phyloP scores from a whole-genome alignment of 2,797 vertebrate genomes.

The Pipistrellus pygmaeus region DNA sequence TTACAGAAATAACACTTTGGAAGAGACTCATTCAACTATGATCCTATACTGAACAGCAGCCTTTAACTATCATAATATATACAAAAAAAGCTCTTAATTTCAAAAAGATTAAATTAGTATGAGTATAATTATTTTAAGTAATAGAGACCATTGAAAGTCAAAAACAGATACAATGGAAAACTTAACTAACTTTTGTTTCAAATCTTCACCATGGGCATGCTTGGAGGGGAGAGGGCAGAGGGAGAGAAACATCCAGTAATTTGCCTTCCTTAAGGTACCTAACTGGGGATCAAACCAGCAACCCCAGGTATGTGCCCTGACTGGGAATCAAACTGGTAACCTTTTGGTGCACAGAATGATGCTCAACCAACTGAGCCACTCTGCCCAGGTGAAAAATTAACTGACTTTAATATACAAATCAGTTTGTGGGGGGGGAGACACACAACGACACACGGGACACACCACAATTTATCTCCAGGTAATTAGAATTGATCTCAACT shows the following conservation, averaged over 20 bases:
- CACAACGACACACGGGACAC: neutral
- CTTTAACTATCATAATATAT: slow-evolving; percentile 27
- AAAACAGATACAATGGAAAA: slow-evolving; percentile 8
- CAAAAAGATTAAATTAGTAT: slow-evolving; percentile 61
- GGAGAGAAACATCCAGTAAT: neutral
- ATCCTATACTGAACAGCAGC: slow-evolving; percentile 40
- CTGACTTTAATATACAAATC: slow-evolving; percentile 49
- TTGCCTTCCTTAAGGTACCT: neutral
- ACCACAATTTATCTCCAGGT: slow-evolving; percentile 50
- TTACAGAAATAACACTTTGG: slow-evolving; percentile 34
- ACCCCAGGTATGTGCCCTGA: neutral
- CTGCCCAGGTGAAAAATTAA: neutral
- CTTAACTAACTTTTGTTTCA: slow-evolving; percentile 16
- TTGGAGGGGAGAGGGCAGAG: neutral
- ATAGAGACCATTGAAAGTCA: slow-evolving; percentile 19
- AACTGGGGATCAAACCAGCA: neutral
- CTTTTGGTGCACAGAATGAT: neutral
- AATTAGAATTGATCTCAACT: slow-evolving; percentile 55
- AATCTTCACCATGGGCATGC: neutral
- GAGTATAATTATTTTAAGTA: slow-evolving; percentile 31
- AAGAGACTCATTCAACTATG: slow-evolving; percentile 54
- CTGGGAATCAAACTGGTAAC: neutral
- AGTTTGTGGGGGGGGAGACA: neutral
- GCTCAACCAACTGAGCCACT: neutral
- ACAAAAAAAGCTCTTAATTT: slow-evolving; percentile 56